Conservation (phyloP, 2,797 vertebrate species). For the Arremon aurantiirostris region DNA sequence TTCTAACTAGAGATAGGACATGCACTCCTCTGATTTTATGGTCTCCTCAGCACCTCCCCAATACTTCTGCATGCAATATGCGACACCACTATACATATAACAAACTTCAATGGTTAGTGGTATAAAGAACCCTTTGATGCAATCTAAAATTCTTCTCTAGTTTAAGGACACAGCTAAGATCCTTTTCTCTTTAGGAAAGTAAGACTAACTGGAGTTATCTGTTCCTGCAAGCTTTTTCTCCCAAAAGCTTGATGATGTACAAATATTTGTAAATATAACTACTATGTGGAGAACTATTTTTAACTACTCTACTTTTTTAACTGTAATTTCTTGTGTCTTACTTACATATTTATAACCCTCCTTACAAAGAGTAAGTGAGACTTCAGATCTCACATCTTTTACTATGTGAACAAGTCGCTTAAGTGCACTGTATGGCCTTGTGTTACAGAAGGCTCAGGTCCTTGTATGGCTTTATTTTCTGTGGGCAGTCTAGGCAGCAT, state of each 20-base stretch:
- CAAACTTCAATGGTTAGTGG: not conserved
- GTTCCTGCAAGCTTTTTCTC: not conserved
- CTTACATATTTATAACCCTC: not conserved
- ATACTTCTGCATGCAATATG: accelerated
- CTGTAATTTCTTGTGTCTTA: not conserved
- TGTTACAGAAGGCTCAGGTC: not conserved
- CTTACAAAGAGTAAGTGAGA: not conserved
- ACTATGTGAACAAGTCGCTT: not conserved
- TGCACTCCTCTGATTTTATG: not conserved
- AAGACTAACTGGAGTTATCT: not conserved
- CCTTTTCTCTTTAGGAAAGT: not conserved
- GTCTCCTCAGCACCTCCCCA: not conserved
- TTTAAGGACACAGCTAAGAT: not conserved
- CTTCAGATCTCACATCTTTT: not conserved
- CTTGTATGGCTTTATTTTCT: not conserved
- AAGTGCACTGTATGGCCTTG: not conserved
- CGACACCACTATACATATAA: not conserved
- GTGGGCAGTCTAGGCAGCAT: not conserved
- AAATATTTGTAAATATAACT: not conserved
- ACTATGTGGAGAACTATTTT: not conserved
- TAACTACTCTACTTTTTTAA: not conserved
- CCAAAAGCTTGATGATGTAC: not conserved
- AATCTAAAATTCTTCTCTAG: not conserved
- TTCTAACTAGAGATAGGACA: not conserved
- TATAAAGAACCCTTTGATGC: not conserved